Evolutionary conservation across 2,797 vertebrate genomes (phyloP).

Genomic region (Kryptopterus vitreolus): DNA sequence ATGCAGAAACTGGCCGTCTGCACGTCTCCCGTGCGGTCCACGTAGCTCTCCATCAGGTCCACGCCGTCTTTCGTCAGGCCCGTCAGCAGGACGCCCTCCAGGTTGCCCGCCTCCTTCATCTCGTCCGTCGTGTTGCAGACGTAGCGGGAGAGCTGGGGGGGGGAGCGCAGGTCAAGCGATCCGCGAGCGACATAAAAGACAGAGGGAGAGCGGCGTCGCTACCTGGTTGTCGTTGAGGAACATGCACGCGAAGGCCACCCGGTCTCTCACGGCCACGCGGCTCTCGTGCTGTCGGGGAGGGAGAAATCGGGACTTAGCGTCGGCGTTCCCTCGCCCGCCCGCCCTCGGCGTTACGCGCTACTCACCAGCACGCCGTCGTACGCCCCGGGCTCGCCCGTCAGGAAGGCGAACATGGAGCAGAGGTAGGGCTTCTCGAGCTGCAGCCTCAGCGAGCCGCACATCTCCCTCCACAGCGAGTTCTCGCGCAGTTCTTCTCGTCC

Average conservation of each 20-base stretch:
- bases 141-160: slow-evolving; percentile 88
- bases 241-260: slow-evolving; percentile 96
- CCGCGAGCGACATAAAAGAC: too few species aligned
- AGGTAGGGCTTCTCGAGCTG: slow-evolving; percentile 94
- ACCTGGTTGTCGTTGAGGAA: slow-evolving; percentile 95
- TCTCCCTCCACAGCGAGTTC: slow-evolving; percentile 97
- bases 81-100: slow-evolving; percentile 94
- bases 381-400: slow-evolving; percentile 91
- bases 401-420: slow-evolving; percentile 96
- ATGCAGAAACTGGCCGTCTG: slow-evolving; percentile 98
- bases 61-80: slow-evolving; percentile 97
- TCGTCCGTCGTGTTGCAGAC: slow-evolving; percentile 93
- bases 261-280: slow-evolving; percentile 90
- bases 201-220: background rate
- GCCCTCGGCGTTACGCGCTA: background rate
- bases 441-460: slow-evolving; percentile 93
- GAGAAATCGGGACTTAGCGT: background rate
- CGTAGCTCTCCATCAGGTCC: slow-evolving; percentile 96
- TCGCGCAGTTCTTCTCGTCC: slow-evolving; percentile 94
- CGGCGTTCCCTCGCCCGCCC: too few species aligned
- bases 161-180: too few species aligned
- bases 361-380: slow-evolving; percentile 95
- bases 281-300: slow-evolving; percentile 83
- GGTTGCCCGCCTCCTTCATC: slow-evolving; percentile 95
- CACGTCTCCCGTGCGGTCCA: slow-evolving; percentile 96